A percentile compares a stretch with the other conserved stretches of the same genome.
Conservation (phyloP, 1,140 invertebrate genomes). For the Daktulosphaira vitifoliae region DNA sequence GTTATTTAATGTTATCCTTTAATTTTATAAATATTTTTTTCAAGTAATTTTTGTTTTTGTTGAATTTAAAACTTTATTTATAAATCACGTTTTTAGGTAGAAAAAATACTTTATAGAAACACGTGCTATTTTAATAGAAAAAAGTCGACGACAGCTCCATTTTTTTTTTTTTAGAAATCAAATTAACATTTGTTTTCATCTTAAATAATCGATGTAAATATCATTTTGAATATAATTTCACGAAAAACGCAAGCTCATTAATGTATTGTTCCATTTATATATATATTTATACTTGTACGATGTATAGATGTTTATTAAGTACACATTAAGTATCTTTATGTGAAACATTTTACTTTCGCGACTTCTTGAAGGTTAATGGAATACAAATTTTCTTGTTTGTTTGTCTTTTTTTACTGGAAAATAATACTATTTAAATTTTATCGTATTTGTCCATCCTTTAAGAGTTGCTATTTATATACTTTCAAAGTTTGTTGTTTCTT, state of each 20-base stretch:
- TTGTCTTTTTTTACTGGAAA: slow-evolving; percentile 7
- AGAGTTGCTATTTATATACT: slow-evolving; percentile 20
- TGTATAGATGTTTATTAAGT: too few species aligned
- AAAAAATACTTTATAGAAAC: too few species aligned
- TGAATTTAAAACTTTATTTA: too few species aligned
- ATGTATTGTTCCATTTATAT: slow-evolving; percentile 5
- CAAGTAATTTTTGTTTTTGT: too few species aligned
- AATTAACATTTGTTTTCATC: neutral
- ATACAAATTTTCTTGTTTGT: slow-evolving; percentile 15
- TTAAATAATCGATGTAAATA: slow-evolving; percentile 6
- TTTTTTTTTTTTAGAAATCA: too few species aligned
- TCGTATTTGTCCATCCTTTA: neutral
- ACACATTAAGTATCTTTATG: neutral
- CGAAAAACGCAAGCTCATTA: slow-evolving; percentile 24
- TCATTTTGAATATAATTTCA: slow-evolving; percentile 2
- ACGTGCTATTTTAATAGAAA: too few species aligned
- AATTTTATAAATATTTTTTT: too few species aligned
- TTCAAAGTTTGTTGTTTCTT: slow-evolving; percentile 14
- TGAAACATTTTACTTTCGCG: slow-evolving; percentile 4
- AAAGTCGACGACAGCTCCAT: too few species aligned
- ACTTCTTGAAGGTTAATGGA: neutral
- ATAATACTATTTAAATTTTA: slow-evolving; percentile 6
- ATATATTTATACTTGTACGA: neutral
- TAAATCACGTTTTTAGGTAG: too few species aligned
- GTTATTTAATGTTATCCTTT: too few species aligned